Evolutionary conservation across 2,888 invertebrate species (phyloP), one percentile per base, ranked within the genome.

Genomic region (Tipula lateralis): DNA sequence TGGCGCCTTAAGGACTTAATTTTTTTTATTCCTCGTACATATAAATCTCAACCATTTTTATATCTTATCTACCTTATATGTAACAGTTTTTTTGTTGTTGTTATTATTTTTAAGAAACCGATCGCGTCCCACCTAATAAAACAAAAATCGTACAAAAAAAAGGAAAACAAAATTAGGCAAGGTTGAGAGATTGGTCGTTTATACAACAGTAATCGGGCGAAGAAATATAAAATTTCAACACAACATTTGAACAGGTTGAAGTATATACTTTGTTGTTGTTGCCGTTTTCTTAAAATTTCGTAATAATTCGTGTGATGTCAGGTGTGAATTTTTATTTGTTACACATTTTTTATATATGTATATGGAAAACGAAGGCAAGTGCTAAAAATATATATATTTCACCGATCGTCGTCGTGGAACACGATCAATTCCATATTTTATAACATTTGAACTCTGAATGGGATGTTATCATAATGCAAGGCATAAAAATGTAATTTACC

Each of bases 231-330:
- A 66, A 24, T 66, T 66, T 66, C 24, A 66, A 66, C n/a, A n/a
- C 66, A 66, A 66, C 66, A 66, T 66, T 66, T 66, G 66, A 66
- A 66, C 66, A 66, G 66, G 66, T 66, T 66, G 66, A 50, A 50
- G 50, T 19, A 50, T 19, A 1, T 44, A n/a, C 24, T 66, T 66
- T 24, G 24, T 44, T 66, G 66, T 66, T 66, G 24, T 24, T 66
- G 19, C n/a, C 19, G 50, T 19, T 50, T 44, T 44, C n/a, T 44
- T 44, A 50, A 50, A 50, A 50, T 24, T 66, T 66, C 24, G 66
- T 66, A 50, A 50, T 50, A n/a, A n/a, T 39, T 66, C 66, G 66
- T 66, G 66, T 66, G 66, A 66, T 66, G 66, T 66, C 66, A 66
- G 66, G 66, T 66, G 66, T 66, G 66, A 66, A 66, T 12, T 66